Conservation (phyloP, 2,113 vertebrate genomes). For the Pandion haliaetus region DNA sequence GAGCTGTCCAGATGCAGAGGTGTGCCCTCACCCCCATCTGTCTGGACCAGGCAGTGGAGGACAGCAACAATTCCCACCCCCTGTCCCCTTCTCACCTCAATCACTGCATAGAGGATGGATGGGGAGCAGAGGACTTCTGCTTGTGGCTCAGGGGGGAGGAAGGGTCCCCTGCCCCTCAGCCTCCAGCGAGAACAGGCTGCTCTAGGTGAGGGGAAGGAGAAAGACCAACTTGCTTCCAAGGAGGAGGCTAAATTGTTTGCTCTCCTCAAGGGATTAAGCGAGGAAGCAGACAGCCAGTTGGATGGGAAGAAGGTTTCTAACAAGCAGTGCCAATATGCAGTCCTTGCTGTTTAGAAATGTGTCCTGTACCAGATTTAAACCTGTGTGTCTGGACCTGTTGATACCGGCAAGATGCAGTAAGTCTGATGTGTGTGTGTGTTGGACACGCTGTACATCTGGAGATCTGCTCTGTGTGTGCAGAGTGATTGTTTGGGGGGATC, state of each 20-base stretch:
- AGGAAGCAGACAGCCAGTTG: neutral
- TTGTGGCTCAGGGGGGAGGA: neutral
- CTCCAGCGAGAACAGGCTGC: neutral
- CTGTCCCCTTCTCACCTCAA: neutral
- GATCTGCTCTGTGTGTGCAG: neutral
- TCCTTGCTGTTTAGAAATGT: neutral
- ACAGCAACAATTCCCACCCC: neutral
- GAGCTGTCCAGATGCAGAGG: neutral
- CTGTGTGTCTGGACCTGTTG: neutral
- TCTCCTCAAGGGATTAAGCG: neutral
- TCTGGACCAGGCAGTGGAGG: neutral
- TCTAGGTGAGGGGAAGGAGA: neutral
- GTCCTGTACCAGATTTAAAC: neutral
- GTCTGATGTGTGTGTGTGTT: neutral
- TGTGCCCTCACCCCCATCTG: neutral
- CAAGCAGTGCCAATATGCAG: neutral
- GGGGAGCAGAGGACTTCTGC: neutral
- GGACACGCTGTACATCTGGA: neutral
- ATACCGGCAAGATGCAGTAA: fast-evolving
- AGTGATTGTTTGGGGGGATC: neutral
- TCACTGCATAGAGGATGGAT: neutral
- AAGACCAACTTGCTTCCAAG: neutral
- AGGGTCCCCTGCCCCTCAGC: neutral
- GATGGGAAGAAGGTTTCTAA: neutral
- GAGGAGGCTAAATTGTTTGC: neutral